Evolutionary conservation across 2,888 invertebrate genomes (phyloP), one percentile per base, ranked within the genome.

Genomic region (Parelbella ahira): DNA sequence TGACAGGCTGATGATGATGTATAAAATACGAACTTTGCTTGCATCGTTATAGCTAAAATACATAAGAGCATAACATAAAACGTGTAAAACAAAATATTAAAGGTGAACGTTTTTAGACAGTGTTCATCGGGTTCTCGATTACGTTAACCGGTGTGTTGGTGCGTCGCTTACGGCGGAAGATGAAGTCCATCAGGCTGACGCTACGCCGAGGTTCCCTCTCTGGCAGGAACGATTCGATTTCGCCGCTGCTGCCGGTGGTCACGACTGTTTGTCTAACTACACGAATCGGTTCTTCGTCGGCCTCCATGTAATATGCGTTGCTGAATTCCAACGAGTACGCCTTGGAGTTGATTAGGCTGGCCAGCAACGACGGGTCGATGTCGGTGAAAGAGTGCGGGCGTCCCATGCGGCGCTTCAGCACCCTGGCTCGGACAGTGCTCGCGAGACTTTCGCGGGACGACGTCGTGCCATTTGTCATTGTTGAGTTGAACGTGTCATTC

Each of bases 111-210:
- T 8, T 10, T 27, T 25, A 30, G 2, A 8, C 30, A 9, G 60
- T 59, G 47, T 72, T 67, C 79, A 84, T 78, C 0, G 84, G 84
- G 50, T 84, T 84, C 38, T 75, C 81, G 30, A 84, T 80, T 20
- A 86, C 64, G 50, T 77, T 60, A 4, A 73, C 56, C 2, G 58
- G 12, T 0, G 49, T 25, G 12, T 30, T 24, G 7, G 44, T 36
- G 1, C 43, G 20, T 23, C 50, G 54, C 29, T 53, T 56, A 18
- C 49, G 51, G 4, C 51, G 51, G 27, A 58, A 53, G 2, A 63
- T 24, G 28, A 60, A 56, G 38, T 63, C 61, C 0, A 65, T 69
- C 1, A 82, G 58, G 44, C 79, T 81, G 36, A 49, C 42, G 0
- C 62, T 48, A 50, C 66, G 41, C 53, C 54, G 44, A 58, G 75